phyloP scores from a whole-genome alignment of 2,888 invertebrate genomes.

The Chloroclystis v-ata region DNA sequence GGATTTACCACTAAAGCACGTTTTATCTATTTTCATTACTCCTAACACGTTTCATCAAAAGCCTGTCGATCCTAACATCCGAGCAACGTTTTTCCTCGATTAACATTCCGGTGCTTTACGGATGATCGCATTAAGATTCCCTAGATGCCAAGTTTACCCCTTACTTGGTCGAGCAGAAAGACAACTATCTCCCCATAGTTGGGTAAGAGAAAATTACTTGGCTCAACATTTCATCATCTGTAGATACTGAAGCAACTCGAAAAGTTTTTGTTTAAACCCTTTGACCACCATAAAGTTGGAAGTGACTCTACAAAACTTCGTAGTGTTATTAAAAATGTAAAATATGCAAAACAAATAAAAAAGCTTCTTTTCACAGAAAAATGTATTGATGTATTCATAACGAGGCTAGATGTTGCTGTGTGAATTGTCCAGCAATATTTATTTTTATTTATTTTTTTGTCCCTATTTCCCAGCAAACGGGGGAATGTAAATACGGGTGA shows the following conservation, averaged over 20 bases:
- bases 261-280: background rate
- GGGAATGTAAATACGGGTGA: no score
- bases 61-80: constrained; percentile 9
- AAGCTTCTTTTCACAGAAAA: no score
- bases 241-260: background rate
- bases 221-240: constrained; percentile 1
- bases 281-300: background rate
- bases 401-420: no score
- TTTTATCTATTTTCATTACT: constrained; percentile 4
- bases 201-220: constrained; percentile 15
- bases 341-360: no score
- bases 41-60: constrained; percentile 3
- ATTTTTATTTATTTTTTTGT: no score
- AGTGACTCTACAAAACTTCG: no score
- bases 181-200: constrained; percentile 8
- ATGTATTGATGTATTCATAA: no score
- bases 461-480: no score
- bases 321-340: no score
- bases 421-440: no score
- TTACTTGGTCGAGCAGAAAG: constrained; percentile 14
- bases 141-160: constrained; percentile 17
- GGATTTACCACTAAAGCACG: background rate
- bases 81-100: constrained; percentile 21
- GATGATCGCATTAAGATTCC: constrained; percentile 17
- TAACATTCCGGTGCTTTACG: constrained; percentile 22